Evolutionary conservation across 64 coral and sea anemone genomes (phyloP), one percentile per base, ranked within the genome.

Genomic region (Platygyra sinensis): DNA sequence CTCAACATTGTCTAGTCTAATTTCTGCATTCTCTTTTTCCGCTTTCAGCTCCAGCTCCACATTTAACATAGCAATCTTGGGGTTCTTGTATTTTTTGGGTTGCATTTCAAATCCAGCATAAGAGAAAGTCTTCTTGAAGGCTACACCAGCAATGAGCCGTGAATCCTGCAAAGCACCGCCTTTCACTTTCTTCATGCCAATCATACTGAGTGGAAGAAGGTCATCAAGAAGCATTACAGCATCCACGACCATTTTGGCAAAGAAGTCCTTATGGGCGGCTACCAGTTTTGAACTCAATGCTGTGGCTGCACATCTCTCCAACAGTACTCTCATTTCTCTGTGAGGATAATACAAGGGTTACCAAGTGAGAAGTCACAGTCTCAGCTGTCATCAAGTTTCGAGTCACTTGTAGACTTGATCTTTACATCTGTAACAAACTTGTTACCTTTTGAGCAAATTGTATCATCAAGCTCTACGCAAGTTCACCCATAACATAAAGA

Each of bases 41-140:
- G 97, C 94, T 77, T 99, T 99, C 0, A 99, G 87, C 80, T 99
- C 97, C 60, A 99, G 91, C 73, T 99, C 97, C 82, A 96, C 90
- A 82, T 99, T 99, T 15, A 99, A 82, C 65, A 99, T 31, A 17
- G 97, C 97, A 87, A 99, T 99, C 85, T 99, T 99, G 67, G 93
- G 90, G 50, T 99, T 87, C 50, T 91, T 90, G 78, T 99, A 99
- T 60, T 95, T 96, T 85, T 99, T 99, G 0, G 88, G 97, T 50
- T 99, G 97, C 97, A 99, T 99, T 84, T 99, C 97, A 94, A 99
- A 99, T 15, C 97, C 97, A 93, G 97, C 97, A 87, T 99, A 99
- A 25, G 97, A 99, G 80, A 99, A 99, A 18, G 97, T 95, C 79
- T 99, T 99, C 89, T 99, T 99, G 69, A 99, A 99, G 60, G 97